A percentile compares a stretch with the other conserved stretches of the same genome.
phyloP scores from a whole-genome alignment of 2,113 vertebrate species.

The Hemicordylus capensis region DNA sequence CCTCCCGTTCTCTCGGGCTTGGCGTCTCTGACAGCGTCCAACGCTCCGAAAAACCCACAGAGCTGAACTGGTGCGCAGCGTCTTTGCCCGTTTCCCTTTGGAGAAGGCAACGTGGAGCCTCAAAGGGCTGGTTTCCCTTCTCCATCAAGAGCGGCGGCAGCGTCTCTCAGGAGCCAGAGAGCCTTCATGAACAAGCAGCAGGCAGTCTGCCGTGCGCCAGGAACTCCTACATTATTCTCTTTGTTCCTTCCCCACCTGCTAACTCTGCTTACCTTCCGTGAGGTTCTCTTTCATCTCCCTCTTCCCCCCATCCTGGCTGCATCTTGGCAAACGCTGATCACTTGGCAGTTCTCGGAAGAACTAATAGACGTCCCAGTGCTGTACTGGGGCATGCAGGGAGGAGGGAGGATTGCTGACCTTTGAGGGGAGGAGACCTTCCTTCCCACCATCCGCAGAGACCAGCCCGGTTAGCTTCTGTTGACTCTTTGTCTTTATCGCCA shows the following conservation, averaged over 20 bases:
- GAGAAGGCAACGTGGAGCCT: neutral
- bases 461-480: too few relatives aligned
- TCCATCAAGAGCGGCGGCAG: neutral
- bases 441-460: too few relatives aligned
- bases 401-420: too few relatives aligned
- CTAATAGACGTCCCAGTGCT: too few relatives aligned
- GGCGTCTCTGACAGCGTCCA: neutral
- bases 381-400: neutral
- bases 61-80: neutral
- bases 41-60: neutral
- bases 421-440: too few relatives aligned
- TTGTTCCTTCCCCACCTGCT: neutral
- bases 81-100: neutral
- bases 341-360: neutral
- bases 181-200: neutral
- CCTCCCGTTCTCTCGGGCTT: neutral
- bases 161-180: neutral
- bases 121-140: neutral
- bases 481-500: too few relatives aligned
- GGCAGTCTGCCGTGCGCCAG: too few relatives aligned
- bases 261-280: neutral
- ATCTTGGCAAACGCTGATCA: too few relatives aligned
- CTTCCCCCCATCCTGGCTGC: too few relatives aligned
- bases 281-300: neutral
- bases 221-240: neutral